A percentile compares a stretch with the other conserved stretches of the same genome.
Conservation (phyloP, 2,797 vertebrate genomes). For the Pantherophis alleghaniensis region DNA sequence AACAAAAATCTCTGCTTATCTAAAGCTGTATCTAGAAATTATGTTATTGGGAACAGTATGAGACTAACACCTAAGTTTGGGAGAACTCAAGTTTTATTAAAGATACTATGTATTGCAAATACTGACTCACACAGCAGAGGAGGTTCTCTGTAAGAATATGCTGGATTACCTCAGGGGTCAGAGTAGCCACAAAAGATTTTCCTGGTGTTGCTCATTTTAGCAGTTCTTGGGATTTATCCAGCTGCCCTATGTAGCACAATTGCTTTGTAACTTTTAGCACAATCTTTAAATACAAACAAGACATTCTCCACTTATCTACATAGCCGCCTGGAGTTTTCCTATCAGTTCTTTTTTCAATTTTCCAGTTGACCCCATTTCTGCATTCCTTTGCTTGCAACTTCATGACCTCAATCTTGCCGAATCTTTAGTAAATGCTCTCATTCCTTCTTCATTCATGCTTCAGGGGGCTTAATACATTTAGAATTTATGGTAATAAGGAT, state of each 20-base stretch:
- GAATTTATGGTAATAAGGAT: not conserved
- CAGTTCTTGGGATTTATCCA: not conserved
- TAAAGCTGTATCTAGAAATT: constrained; percentile 11
- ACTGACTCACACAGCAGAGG: not conserved
- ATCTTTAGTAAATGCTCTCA: not conserved
- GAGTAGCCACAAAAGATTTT: not conserved
- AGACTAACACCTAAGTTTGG: not conserved
- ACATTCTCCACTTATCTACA: not conserved
- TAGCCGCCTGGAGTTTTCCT: not conserved
- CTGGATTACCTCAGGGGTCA: not conserved
- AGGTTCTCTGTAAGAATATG: not conserved
- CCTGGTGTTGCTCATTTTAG: not conserved
- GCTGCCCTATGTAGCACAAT: not conserved
- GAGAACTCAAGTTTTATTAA: not conserved
- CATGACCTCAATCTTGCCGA: not conserved
- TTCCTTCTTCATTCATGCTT: not conserved
- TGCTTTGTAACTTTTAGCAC: not conserved
- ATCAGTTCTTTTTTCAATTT: not conserved
- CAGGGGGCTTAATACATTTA: not conserved
- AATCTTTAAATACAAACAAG: not conserved
- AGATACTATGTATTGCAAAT: not conserved
- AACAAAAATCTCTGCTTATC: constrained; percentile 5
- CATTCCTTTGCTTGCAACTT: not conserved
- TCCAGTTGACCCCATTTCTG: not conserved
- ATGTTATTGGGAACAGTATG: not conserved